Base-by-base conservation (phyloP, 2,797 vertebrate genomes). In the Pangasius djambal region DNA sequence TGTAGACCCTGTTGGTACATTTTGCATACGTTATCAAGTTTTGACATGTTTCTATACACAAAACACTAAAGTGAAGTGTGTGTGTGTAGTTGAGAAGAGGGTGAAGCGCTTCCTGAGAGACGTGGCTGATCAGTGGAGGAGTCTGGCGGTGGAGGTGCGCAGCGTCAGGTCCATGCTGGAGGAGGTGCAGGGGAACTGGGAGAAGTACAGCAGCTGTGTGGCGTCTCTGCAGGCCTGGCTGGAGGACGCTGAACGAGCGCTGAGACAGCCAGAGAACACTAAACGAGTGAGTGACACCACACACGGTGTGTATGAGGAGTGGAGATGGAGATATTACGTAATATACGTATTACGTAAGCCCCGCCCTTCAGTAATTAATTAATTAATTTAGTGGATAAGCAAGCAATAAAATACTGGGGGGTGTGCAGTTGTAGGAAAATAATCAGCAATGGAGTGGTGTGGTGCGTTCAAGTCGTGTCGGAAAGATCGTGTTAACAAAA, bases 121-220 rank as follows among this genome's bases (percentile, higher is more conserved):
- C 12, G 97, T 98, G 61, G 96, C 97, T 0, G 96, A 96, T 86
- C 99, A 99, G 93, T 99, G 99, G 99, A 97, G 96, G 93, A 98
- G 99, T 92, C 95, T 99, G 89, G 97, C 98, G 0, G 96, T 99
- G 93, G 99, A 99, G 92, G 97, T 99, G 86, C 96, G 98, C 40
- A 99, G 99, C 0, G 98, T 99, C 18, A 96, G 97, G 87, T 99
- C 98, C 94, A 99, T 99, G 99, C 94, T 99, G 92, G 98, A 99
- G 92, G 99, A 99, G 94, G 99, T 99, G 40, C 96, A 98, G 86
- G 93, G 97, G 57, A 99, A 99, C 93, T 99, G 99, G 99, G 97
- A 98, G 91, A 97, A 98, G 91, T 99, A 99, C 20, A 97, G 95
- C 88, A 95, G 95, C 92, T 98, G 97, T 0, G 98, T 99, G 91